Conservation (phyloP, 92 coral and sea anemone genomes). For the Phymanthus crucifer region DNA sequence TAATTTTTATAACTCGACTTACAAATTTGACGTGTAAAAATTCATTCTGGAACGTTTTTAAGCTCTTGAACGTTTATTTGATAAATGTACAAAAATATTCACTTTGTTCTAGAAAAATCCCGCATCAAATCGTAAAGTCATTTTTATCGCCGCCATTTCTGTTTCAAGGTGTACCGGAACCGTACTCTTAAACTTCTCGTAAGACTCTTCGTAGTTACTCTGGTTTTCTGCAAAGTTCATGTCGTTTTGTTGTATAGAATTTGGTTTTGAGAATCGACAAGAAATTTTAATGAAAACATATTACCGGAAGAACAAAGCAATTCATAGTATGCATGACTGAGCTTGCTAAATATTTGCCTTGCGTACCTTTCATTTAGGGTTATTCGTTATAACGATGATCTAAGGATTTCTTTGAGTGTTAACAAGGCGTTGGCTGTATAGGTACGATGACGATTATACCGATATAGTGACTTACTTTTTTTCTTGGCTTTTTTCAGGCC, state of each 20-base stretch:
- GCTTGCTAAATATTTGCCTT: neutral
- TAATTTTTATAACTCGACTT: neutral
- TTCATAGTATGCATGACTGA: constrained; percentile 15
- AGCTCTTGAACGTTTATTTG: neutral
- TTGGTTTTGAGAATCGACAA: constrained; percentile 8
- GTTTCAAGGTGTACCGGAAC: neutral
- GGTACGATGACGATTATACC: neutral
- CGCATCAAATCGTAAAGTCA: neutral
- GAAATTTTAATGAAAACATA: neutral
- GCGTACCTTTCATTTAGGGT: neutral
- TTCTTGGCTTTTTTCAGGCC: constrained; percentile 58
- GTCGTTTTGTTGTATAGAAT: neutral
- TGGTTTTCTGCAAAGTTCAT: neutral
- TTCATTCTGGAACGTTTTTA: neutral
- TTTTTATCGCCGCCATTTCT: neutral
- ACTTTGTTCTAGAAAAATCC: constrained; percentile 8
- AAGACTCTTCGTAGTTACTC: too few relatives aligned
- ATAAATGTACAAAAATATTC: constrained; percentile 9
- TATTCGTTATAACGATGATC: too few relatives aligned
- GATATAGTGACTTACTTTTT: neutral
- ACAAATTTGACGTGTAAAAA: neutral
- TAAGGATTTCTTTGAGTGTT: neutral
- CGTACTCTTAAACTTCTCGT: neutral
- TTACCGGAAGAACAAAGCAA: constrained; percentile 10
- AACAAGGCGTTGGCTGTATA: constrained; percentile 2